Conservation (phyloP, 2,113 vertebrate genomes). For the Pholis gunnellus region DNA sequence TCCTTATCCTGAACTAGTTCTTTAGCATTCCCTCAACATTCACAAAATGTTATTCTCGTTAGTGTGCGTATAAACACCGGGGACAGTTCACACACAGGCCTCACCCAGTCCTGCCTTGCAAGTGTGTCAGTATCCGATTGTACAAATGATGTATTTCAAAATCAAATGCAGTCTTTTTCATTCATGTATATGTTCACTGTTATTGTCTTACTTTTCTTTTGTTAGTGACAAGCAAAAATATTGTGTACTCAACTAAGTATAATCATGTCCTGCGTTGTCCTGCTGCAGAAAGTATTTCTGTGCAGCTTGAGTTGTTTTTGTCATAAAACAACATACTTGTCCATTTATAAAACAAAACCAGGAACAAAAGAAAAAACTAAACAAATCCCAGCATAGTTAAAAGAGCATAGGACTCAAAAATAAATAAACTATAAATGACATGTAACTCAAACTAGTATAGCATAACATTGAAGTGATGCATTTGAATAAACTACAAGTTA, state of each 20-base stretch:
- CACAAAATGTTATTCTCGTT: conserved; percentile 19
- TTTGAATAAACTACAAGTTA: not conserved
- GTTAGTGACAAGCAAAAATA: not conserved
- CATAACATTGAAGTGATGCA: not conserved
- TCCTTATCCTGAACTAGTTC: conserved; percentile 20
- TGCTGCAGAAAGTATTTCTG: not conserved
- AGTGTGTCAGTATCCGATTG: not conserved
- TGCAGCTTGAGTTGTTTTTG: not conserved
- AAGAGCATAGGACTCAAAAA: not conserved
- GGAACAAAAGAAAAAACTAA: not conserved
- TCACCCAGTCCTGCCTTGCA: no score
- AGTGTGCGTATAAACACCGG: no score
- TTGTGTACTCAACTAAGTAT: not conserved
- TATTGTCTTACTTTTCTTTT: not conserved
- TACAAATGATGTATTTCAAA: not conserved
- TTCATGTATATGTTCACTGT: not conserved
- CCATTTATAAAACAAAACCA: not conserved
- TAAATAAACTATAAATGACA: not conserved
- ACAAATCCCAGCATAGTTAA: not conserved
- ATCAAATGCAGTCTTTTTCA: not conserved
- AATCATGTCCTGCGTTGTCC: not conserved
- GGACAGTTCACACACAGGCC: no score
- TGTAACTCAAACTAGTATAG: not conserved
- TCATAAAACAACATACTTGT: not conserved
- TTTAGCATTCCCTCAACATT: conserved; percentile 15